Evolutionary conservation across 2,797 vertebrate species (phyloP).

Genomic region (Enteromius fasciolatus): DNA sequence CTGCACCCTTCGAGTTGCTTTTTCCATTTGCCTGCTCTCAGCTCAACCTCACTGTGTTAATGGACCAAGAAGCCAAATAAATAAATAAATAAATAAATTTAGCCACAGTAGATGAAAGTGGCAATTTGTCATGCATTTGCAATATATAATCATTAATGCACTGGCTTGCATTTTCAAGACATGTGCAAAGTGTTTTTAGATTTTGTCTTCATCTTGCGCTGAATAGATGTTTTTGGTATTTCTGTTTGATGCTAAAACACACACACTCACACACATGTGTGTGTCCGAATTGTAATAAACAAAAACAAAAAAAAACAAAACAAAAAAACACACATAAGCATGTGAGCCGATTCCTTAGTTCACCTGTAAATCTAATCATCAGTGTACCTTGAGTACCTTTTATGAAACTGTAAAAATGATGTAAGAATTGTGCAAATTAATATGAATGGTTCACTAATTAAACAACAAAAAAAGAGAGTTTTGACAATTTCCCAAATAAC

Average conservation of each 20-base stretch:
- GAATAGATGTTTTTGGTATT: slow-evolving; percentile 8
- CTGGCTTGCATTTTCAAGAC: slow-evolving; percentile 62
- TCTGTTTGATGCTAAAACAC: neutral
- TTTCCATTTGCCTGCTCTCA: slow-evolving; percentile 82
- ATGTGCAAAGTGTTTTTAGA: slow-evolving; percentile 40
- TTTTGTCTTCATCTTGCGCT: slow-evolving; percentile 23
- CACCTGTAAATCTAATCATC: neutral
- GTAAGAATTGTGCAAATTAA: neutral
- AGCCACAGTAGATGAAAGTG: slow-evolving; percentile 83
- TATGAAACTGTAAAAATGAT: neutral
- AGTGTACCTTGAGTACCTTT: neutral
- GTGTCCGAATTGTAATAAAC: no score
- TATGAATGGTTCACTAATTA: neutral
- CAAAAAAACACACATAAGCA: no score
- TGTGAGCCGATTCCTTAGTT: neutral
- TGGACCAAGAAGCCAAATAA: slow-evolving; percentile 75
- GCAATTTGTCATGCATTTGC: slow-evolving; percentile 81
- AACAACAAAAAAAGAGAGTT: neutral
- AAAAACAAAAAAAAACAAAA: no score
- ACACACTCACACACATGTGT: no score
- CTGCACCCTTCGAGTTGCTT: slow-evolving; percentile 79
- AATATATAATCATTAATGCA: slow-evolving; percentile 82
- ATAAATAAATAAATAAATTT: slow-evolving; percentile 67
- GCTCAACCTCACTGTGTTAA: slow-evolving; percentile 79
- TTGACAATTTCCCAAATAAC: neutral